phyloP scores from a whole-genome alignment of 2,113 vertebrate genomes.

The Solea senegalensis region DNA sequence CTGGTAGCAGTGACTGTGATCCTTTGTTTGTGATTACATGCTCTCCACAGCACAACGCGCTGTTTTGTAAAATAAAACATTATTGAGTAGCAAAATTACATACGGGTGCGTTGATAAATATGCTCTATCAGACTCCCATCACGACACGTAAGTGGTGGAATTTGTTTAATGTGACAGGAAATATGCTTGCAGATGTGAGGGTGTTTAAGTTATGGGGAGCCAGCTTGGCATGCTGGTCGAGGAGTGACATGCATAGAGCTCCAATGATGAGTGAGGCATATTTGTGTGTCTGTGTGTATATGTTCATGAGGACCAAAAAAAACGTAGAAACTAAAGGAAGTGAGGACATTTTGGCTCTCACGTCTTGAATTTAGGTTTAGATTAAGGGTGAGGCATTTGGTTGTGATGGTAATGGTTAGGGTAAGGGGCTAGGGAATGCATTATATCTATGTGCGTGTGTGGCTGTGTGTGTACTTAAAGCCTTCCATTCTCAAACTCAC shows the following conservation, averaged over 20 bases:
- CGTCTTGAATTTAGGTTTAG: no score
- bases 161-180: slow-evolving; percentile 62
- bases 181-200: slow-evolving; percentile 26
- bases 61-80: slow-evolving; percentile 65
- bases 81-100: slow-evolving; percentile 50
- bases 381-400: no score
- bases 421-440: no score
- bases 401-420: no score
- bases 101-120: slow-evolving; percentile 50
- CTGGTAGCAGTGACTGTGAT: slow-evolving; percentile 35
- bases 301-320: no score
- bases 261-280: slow-evolving; percentile 42
- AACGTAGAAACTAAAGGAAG: no score
- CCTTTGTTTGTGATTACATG: slow-evolving; percentile 41
- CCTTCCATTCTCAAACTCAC: slow-evolving; percentile 29
- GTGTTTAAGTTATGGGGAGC: slow-evolving; percentile 14
- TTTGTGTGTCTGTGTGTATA: slow-evolving; percentile 9
- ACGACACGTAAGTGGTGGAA: slow-evolving; percentile 49
- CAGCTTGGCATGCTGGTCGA: slow-evolving; percentile 13
- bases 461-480: slow-evolving; percentile 13
- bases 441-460: not conserved
- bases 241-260: slow-evolving; percentile 21
- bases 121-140: slow-evolving; percentile 51
- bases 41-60: slow-evolving; percentile 13
- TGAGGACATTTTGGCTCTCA: no score